Evolutionary conservation across 2,113 vertebrate genomes (phyloP).

Genomic region (Nycticryphes semicollaris): DNA sequence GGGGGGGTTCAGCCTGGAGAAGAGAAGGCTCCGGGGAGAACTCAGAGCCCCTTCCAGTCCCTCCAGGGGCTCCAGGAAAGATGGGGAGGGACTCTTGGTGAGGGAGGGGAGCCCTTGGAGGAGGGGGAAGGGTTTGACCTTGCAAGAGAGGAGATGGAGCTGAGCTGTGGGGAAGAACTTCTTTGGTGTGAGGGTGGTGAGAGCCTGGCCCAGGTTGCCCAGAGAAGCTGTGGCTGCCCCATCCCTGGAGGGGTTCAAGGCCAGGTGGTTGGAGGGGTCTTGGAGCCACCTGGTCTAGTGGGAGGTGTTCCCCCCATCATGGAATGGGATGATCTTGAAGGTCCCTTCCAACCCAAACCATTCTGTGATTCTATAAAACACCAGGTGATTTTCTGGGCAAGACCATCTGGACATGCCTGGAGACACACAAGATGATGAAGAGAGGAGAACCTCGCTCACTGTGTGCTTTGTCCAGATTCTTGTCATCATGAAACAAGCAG

Average conservation of each 20-base stretch:
- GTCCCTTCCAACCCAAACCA: background rate
- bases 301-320: background rate
- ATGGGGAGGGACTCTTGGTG: background rate
- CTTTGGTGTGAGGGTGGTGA: background rate
- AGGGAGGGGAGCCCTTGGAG: background rate
- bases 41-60: background rate
- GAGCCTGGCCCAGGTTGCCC: background rate
- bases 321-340: background rate
- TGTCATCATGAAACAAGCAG: rapidly evolving
- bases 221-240: background rate
- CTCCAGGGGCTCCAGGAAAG: background rate
- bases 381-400: background rate
- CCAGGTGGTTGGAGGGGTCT: background rate
- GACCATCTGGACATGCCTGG: background rate
- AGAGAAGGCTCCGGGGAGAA: background rate
- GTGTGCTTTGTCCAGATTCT: background rate
- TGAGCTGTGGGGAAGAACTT: background rate
- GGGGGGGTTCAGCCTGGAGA: background rate
- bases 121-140: background rate
- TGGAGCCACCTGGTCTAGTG: background rate
- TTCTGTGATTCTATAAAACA: background rate
- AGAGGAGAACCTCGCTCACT: background rate
- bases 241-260: background rate
- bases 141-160: background rate
- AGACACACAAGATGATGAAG: background rate